Base-by-base conservation (phyloP, 37 sponge, comb jelly and placozoan genomes). In the Chondrosia reniformis region DNA sequence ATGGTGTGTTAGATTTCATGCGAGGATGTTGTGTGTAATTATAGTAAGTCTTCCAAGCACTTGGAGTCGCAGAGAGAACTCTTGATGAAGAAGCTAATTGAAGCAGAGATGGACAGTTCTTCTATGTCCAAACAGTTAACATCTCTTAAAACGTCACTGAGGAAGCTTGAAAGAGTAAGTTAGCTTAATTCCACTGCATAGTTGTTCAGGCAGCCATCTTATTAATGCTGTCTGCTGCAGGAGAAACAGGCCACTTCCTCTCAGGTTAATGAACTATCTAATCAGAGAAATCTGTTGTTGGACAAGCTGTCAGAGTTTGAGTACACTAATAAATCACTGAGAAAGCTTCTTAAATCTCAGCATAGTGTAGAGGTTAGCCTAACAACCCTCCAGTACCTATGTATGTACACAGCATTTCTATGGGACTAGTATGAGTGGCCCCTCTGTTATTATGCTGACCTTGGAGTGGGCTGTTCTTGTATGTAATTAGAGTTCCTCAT, bases 81-180 rank as follows among this genome's bases (percentile, higher is more conserved):
- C 25, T 55, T 92, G 69, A 4, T 81, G 43, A 67, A 76, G 62
- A 84, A 81, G 41, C 83, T 92, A 66, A 39, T 65, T 1, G 89
- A 88, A 56, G 76, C 78, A 46, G 93, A 92, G 39, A 69, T 78
- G 67, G 89, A 92, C 62, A 42, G 81, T n/a, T 31, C 44, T 24
- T 55, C 86, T 4, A 77, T 81, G 21, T 65, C 55, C 30, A 55
- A 73, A 45, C 89, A 88, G 36, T 75, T 54, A 1, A 52, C 81
- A 41, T 38, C 63, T 3, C 62, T 92, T 13, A 77, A 66, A 37
- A 74, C 40, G 6, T 37, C 89, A 32, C 40, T 92, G 44, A 85
- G 46, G 76, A 87, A 80, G 44, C 82, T 92, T 22, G 64, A 83
- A 62, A 77, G 76, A 56, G 80, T 79, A 31, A 58, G 80, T 13